A percentile compares a stretch with the other conserved stretches of the same genome.
Evolutionary conservation across 2,888 invertebrate genomes (phyloP).

Genomic region (Eurois occulta): DNA sequence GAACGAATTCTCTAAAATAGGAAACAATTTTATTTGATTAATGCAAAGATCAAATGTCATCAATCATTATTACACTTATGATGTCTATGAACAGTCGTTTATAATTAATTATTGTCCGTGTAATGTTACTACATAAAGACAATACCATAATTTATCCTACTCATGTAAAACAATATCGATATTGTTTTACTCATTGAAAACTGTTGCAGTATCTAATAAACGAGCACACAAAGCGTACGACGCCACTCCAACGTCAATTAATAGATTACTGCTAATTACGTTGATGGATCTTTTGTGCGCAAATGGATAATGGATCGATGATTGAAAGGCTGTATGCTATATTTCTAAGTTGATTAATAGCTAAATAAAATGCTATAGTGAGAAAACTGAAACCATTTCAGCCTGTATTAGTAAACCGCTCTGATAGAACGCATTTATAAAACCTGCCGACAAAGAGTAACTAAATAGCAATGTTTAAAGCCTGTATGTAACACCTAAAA

Average conservation of each 20-base stretch:
- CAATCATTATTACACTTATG: background rate
- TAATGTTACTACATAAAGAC: background rate
- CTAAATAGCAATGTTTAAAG: background rate
- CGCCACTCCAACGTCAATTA: conserved; percentile 27
- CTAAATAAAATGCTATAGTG: background rate
- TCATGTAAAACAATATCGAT: background rate
- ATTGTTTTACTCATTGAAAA: no score
- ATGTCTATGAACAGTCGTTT: background rate
- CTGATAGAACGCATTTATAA: background rate
- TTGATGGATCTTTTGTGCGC: conserved; percentile 31
- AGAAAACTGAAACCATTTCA: background rate
- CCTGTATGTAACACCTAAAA: no score
- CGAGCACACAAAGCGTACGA: background rate
- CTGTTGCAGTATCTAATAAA: conserved; percentile 9
- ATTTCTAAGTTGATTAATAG: background rate
- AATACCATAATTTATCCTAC: background rate
- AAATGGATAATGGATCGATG: conserved; percentile 16
- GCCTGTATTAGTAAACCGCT: background rate
- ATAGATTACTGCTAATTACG: conserved; percentile 37
- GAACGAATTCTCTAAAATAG: background rate
- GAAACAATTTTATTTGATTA: background rate
- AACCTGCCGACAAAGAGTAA: background rate
- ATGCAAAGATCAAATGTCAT: background rate
- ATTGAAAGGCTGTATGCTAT: background rate
- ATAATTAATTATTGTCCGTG: background rate